Evolutionary conservation across 1,140 invertebrate species (phyloP).

Genomic region (Cherax quadricarinatus): DNA sequence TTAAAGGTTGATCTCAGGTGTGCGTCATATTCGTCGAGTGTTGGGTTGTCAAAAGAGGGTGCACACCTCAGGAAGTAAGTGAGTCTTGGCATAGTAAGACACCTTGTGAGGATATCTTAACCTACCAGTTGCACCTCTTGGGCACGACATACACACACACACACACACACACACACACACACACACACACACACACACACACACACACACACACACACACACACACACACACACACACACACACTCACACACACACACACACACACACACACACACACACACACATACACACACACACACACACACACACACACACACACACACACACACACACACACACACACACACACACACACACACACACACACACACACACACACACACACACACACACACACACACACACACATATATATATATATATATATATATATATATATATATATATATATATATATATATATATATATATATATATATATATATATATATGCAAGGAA

Average conservation of each 20-base stretch:
- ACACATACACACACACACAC: slow-evolving; percentile 13
- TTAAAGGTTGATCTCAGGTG: too few relatives aligned
- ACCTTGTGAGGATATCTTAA: too few relatives aligned
- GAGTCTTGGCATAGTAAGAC: too few relatives aligned
- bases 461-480: slow-evolving; percentile 38
- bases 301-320: slow-evolving; percentile 13
- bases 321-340: slow-evolving; percentile 13
- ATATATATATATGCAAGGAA: slow-evolving; percentile 38
- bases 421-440: slow-evolving; percentile 33
- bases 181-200: slow-evolving; percentile 13
- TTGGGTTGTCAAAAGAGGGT: too few relatives aligned
- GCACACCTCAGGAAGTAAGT: too few relatives aligned
- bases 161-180: slow-evolving; percentile 13
- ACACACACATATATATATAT: slow-evolving; percentile 17
- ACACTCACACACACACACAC: slow-evolving; percentile 4
- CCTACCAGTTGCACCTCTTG: too few relatives aligned
- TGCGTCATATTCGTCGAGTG: too few relatives aligned
- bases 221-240: slow-evolving; percentile 13
- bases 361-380: slow-evolving; percentile 2
- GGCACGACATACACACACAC: too few relatives aligned
- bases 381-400: slow-evolving; percentile 12
- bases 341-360: slow-evolving; percentile 1
- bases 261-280: slow-evolving; percentile 13
- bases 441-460: slow-evolving; percentile 38
- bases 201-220: slow-evolving; percentile 13